Conservation (phyloP, 2,797 vertebrate species). For the Percopsis omiscomaycus region DNA sequence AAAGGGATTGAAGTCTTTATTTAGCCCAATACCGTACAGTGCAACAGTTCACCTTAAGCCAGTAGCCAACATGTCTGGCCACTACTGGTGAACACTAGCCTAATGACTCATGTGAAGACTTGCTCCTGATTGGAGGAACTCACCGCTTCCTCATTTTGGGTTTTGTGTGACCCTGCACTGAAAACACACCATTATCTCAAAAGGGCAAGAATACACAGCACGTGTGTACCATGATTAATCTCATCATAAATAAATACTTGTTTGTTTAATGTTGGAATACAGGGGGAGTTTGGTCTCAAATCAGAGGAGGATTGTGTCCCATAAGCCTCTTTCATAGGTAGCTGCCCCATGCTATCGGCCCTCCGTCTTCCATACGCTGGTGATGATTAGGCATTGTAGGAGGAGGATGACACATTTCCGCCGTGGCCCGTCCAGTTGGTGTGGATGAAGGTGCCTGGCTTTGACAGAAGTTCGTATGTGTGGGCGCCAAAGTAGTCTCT, state of each 20-base stretch:
- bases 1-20: conserved; percentile 82
- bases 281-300: conserved; percentile 10
- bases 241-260: conserved; percentile 57
- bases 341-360: background rate
- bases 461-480: conserved; percentile 89
- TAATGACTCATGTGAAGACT: conserved; percentile 7
- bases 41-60: conserved; percentile 71
- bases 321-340: conserved; percentile 12
- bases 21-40: conserved; percentile 77
- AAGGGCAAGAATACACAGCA: conserved; percentile 30
- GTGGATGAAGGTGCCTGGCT: conserved; percentile 87
- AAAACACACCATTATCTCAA: conserved; percentile 23
- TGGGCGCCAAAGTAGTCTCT: conserved; percentile 98
- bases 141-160: conserved; percentile 2
- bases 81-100: conserved; percentile 41
- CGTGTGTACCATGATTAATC: conserved; percentile 37
- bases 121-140: conserved; percentile 10
- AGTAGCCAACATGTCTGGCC: conserved; percentile 41
- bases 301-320: conserved; percentile 57
- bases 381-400: conserved; percentile 86
- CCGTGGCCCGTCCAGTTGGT: conserved; percentile 98
- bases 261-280: conserved; percentile 16
- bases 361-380: background rate
- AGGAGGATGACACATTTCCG: conserved; percentile 90
- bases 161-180: conserved; percentile 16